Conservation (phyloP, 1,140 invertebrate genomes). For the Drosophila ogumai region DNA sequence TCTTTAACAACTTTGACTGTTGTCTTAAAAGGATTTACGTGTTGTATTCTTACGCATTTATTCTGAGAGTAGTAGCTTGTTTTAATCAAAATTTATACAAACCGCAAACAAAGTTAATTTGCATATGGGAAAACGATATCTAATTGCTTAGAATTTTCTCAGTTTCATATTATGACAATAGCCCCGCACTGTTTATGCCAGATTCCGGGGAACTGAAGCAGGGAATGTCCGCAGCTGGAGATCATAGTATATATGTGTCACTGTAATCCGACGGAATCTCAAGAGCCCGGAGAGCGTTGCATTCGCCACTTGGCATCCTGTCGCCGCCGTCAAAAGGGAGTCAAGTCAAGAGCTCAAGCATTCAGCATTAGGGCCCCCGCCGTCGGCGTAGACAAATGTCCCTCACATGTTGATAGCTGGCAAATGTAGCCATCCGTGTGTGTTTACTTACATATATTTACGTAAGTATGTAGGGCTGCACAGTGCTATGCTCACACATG, state of each 20-base stretch:
- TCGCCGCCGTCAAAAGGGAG: constrained; percentile 32
- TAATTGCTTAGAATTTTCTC: constrained; percentile 18
- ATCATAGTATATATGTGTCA: constrained; percentile 25
- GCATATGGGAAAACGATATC: constrained; percentile 1
- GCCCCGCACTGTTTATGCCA: constrained; percentile 11
- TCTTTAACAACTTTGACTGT: not conserved
- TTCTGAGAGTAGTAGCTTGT: not conserved
- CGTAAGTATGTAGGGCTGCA: constrained; percentile 1
- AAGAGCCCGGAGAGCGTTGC: constrained; percentile 31
- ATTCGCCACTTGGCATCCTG: constrained; percentile 49
- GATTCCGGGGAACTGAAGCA: constrained; percentile 1
- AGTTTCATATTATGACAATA: constrained; percentile 3
- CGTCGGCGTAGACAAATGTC: constrained; percentile 30
- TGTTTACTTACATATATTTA: constrained; percentile 1
- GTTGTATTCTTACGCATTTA: not conserved
- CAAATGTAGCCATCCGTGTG: constrained; percentile 17
- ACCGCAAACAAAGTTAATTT: not conserved
- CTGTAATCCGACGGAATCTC: constrained; percentile 23
- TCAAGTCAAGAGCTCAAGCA: constrained; percentile 49
- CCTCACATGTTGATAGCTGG: constrained; percentile 35
- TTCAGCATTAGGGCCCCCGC: constrained; percentile 18
- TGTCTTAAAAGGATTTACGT: not conserved
- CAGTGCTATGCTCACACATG: constrained; percentile 14
- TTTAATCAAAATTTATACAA: not conserved
- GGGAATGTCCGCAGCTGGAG: constrained; percentile 23